A percentile compares a stretch with the other conserved stretches of the same genome.
Conservation (phyloP, 1,140 invertebrate species). For the Nylanderia fulva region DNA sequence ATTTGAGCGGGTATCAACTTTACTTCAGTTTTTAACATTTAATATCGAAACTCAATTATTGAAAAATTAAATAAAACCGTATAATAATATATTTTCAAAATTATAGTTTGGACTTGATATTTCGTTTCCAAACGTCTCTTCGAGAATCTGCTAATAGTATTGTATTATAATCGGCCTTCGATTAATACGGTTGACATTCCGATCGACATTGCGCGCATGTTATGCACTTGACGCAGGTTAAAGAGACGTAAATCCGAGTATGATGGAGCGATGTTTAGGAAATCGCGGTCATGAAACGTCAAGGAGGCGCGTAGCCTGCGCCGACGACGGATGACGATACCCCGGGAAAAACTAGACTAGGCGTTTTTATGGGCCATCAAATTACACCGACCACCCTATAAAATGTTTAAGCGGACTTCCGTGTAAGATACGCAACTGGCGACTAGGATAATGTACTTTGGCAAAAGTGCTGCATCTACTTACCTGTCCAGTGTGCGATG, state of each 20-base stretch:
- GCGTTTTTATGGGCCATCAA: conserved; percentile 86
- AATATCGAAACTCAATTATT: not conserved
- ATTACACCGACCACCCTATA: conserved; percentile 86
- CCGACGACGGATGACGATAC: conserved; percentile 77
- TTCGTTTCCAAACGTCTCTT: not conserved
- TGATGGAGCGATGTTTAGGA: conserved; percentile 70
- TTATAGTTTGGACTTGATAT: not conserved
- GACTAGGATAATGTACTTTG: conserved; percentile 80
- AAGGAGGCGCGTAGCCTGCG: conserved; percentile 76
- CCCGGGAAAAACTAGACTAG: conserved; percentile 85
- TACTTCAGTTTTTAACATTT: not conserved
- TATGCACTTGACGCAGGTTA: conserved; percentile 48
- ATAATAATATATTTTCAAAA: too few species aligned
- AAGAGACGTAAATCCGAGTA: conserved; percentile 67
- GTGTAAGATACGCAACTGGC: conserved; percentile 80
- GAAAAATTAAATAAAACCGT: too few species aligned
- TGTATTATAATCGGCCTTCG: not conserved
- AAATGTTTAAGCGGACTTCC: conserved; percentile 85
- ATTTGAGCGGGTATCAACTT: not conserved
- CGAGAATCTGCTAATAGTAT: not conserved
- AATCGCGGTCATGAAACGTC: conserved; percentile 76
- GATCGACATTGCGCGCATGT: conserved; percentile 20
- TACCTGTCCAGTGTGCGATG: conserved; percentile 17
- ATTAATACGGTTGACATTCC: not conserved
- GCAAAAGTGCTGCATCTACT: conserved; percentile 70